Base-by-base conservation (phyloP, 2,113 vertebrate genomes). In the Eubucco bourcierii region DNA sequence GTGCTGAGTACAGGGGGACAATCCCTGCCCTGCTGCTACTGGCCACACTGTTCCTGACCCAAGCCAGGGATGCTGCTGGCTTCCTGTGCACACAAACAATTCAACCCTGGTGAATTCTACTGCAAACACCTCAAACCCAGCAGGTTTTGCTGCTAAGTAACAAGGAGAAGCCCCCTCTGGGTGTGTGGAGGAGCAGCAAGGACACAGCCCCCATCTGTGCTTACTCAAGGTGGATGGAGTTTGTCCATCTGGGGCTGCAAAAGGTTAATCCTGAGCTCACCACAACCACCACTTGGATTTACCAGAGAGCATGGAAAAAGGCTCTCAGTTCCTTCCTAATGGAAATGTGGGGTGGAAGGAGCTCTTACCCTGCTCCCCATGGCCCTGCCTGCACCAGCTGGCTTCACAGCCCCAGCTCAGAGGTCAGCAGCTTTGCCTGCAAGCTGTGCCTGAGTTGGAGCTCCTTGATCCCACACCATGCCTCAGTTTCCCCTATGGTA, bases 271-370 rank as follows among this genome's bases (percentile, higher is more conserved):
- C 31, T 31, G 33, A 3, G 2, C 81, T 88, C 58, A 16, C 53
- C 0, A n/a, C 55, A 0, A 4, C n/a, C 1, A 5, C 44, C 16
- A 15, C 81, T n/a, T n/a, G 72, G 85, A 90, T 95, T 95, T 91
- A 80, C 60, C 1, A 2, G 68, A 23, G 65, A 86, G 73, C 73
- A 53, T 2, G 73, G 87, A 80, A 64, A 59, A 74, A 94, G 73
- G 21, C 75, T 65, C 24, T 86, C 90, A 80, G 91, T 91, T 60
- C 47, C 11, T 56, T 68, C 85, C 68, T 80, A 91, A 91, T 83
- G 86, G 88, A 94, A 94, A 8, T 52, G 68, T 44, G 25, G 25
- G 27, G 20, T 5, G 53, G 34, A n/a, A 84, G 80, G 61, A 80
- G 63, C 73, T 56, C 50, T 94, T 93, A 63, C 70, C 88, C 56